Evolutionary conservation across 2,888 invertebrate genomes (phyloP), one percentile per base, ranked within the genome.

Genomic region (Diplazon laetatorius): DNA sequence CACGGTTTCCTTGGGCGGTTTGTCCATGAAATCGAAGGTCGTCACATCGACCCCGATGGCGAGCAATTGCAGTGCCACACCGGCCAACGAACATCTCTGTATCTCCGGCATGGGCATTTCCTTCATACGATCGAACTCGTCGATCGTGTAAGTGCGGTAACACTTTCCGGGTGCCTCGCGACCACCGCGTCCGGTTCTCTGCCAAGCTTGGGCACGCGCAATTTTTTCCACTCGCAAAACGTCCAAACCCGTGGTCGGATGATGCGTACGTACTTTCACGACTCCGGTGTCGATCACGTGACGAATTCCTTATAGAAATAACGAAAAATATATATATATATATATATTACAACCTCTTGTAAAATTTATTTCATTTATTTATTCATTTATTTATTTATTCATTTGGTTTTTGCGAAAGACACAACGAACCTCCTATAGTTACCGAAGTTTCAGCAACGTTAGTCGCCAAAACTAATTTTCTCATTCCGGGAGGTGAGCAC

Each of bases 361-460:
- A 18, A 8, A 18, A 46, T 46, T 46, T 18, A 22, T 10, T 39
- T 48, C 12, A n/a, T 37, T 20, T 30, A 30, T 30, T 30, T 30
- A 5, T 30, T 30, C 6, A 5, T 30, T 30, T 30, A 5, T 30
- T 30, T 30, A 5, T 30, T 30, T 30, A 2, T 30, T 30, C 2
- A 30, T 30, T 5, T n/a, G n/a, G n/a, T n/a, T n/a, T n/a, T n/a
- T n/a, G n/a, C 6, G 6, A 30, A 30, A 30, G 30, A 5, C 3
- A n/a, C 4, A 60, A 78, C 62, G 60, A 57, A 90, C 95, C 95
- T 71, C 96, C 96, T 84, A 99, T 99, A 0, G 99, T 99, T 30
- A 99, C 94, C 1, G 99, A 99, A 0, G 99, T 98, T 92, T 99
- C 99, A 0, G 99, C 99, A 81, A 99, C 97, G 91, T 99, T 99